Base-by-base conservation (phyloP, 1,140 invertebrate species). In the Drosophila tsacasi region DNA sequence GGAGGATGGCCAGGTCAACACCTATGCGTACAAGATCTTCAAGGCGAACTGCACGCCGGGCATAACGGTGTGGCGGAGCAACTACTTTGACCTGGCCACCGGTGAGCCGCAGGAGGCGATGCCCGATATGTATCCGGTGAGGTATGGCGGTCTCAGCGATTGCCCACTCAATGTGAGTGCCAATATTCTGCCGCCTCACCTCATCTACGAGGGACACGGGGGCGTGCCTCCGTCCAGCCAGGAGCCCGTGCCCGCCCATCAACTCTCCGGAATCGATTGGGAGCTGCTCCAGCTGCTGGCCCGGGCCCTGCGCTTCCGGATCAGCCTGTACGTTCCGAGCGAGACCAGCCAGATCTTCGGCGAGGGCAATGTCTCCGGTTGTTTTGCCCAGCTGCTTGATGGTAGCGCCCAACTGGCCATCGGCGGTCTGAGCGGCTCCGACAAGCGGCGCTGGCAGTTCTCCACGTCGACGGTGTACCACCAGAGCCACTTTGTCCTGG, bases 351-450 rank as follows among this genome's bases (percentile, higher is more conserved):
- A 79, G 42, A 69, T 89, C 19, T 84, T 81, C 5, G 65, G 61
- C 13, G 74, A 69, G 15, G 69, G 61, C 12, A 76, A 66, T 21
- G 30, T 83, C 8, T 69, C 62, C n/a, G 84, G 84, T 3, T 84
- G 84, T 37, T 84, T 89, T 25, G 66, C 71, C 2, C 57, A 86
- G 67, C 32, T 86, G 27, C 72, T 61, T 3, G 15, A 59, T 0
- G 67, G 50, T 3, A 10, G 32, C 9, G 83, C 77, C 15, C 64
- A 86, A 3, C 27, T 87, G 6, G 84, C 76, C 5, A 72, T 87
- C 17, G 83, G 83, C 2, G 84, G 83, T 0, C 32, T 87, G 19
- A 87, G 83, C 30, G 83, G 83, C 21, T 83, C 80, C 25, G 83
- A 87, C 19, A 46, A 25, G 15, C 54, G 80, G 1, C 80, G 80